phyloP scores from a whole-genome alignment of 2,888 invertebrate species.

The Seira musarum region DNA sequence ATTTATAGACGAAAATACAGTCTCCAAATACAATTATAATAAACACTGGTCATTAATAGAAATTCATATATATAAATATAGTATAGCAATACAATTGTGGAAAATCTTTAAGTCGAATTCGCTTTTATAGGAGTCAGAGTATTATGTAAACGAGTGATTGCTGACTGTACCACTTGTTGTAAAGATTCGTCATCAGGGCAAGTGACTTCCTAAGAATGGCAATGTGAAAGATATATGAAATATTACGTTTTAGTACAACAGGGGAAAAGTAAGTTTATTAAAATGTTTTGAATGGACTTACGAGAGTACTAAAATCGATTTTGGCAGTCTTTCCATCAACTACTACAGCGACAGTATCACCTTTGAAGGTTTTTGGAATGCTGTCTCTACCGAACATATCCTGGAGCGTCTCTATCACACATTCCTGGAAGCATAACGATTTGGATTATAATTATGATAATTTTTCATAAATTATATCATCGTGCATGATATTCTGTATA shows the following conservation, averaged over 20 bases:
- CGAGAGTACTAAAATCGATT: conserved; percentile 87
- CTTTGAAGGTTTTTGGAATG: conserved; percentile 94
- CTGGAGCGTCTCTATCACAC: conserved; percentile 89
- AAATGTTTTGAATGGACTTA: conserved; percentile 73
- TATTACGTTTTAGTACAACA: conserved; percentile 16
- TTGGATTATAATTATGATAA: too few relatives aligned
- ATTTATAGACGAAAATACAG: too few relatives aligned
- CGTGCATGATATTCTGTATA: too few relatives aligned
- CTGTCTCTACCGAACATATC: conserved; percentile 97
- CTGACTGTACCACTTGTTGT: conserved; percentile 88
- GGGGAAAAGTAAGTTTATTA: not conserved
- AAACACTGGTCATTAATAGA: too few relatives aligned
- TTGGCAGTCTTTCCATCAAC: conserved; percentile 89
- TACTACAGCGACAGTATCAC: conserved; percentile 87
- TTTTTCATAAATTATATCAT: too few relatives aligned
- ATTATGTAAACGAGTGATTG: conserved; percentile 87
- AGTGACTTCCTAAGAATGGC: conserved; percentile 80
- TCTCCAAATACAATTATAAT: too few relatives aligned
- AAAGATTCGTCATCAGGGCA: conserved; percentile 87
- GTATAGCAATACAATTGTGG: too few relatives aligned
- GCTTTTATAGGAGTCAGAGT: conserved; percentile 78
- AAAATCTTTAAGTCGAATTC: too few relatives aligned
- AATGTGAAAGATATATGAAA: too few relatives aligned
- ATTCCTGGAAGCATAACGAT: too few relatives aligned
- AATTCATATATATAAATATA: too few relatives aligned